These are phyloP conservation scores for Regulus satrapa DNA, from an alignment of 2,113 vertebrate species.

Conservation along the genomic window DNA sequence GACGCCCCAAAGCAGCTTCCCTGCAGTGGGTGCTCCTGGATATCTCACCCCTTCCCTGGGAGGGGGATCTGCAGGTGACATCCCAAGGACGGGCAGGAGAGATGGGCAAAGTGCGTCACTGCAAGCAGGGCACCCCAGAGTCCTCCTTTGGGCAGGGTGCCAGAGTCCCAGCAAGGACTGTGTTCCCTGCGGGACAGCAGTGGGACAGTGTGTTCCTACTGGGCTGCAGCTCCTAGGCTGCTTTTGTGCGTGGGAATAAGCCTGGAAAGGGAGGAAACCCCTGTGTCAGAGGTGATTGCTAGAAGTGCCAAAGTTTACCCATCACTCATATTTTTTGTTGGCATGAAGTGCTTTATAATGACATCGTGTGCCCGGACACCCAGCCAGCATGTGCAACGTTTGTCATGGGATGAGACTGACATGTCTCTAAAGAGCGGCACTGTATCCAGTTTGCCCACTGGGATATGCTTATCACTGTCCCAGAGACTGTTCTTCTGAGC, in stretches of 20 bases:
- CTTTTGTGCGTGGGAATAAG: background rate
- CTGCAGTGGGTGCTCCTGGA: background rate
- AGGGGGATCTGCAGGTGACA: background rate
- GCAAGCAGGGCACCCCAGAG: background rate
- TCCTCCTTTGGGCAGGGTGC: background rate
- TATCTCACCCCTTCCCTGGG: too few relatives aligned
- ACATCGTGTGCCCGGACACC: background rate
- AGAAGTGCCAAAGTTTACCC: background rate
- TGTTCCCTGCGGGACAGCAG: accelerated
- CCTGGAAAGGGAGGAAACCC: background rate
- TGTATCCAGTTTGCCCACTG: background rate
- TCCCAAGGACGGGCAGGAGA: background rate
- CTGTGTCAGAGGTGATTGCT: accelerated
- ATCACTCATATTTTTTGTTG: accelerated
- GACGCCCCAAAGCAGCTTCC: background rate
- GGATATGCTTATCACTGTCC: background rate
- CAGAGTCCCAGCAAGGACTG: background rate
- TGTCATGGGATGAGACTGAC: background rate
- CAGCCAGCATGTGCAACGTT: background rate
- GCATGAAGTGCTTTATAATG: background rate
- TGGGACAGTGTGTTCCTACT: background rate
- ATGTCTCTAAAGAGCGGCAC: accelerated
- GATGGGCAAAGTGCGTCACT: accelerated
- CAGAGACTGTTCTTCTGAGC: background rate
- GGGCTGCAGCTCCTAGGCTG: background rate